Conservation (phyloP, 2,888 invertebrate genomes). For the Synergus laeviventris region DNA sequence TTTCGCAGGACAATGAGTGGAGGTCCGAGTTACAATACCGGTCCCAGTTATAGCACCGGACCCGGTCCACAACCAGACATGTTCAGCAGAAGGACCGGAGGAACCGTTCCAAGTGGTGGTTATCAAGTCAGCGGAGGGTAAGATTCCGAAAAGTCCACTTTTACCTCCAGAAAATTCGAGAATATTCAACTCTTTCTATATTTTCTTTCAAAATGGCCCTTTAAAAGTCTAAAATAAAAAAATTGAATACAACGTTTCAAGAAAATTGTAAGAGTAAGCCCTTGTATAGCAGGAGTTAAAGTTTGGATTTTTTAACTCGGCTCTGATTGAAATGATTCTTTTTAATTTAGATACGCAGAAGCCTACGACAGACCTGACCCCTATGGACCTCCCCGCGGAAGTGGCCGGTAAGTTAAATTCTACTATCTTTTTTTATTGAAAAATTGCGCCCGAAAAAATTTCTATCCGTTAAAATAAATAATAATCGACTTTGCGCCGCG, state of each 20-base stretch:
- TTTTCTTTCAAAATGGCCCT: not conserved
- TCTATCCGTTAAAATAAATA: slow-evolving; percentile 26
- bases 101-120: slow-evolving; percentile 71
- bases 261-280: not conserved
- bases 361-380: slow-evolving; percentile 74
- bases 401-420: slow-evolving; percentile 71
- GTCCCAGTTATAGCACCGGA: slow-evolving; percentile 70
- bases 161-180: not conserved
- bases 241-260: not conserved
- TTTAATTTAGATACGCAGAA: slow-evolving; percentile 69
- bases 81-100: slow-evolving; percentile 74
- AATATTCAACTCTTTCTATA: not conserved
- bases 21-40: slow-evolving; percentile 71
- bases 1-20: slow-evolving; percentile 70
- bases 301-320: not conserved
- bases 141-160: slow-evolving; percentile 51
- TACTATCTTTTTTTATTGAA: slow-evolving; percentile 27
- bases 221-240: not conserved
- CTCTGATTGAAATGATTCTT: slow-evolving; percentile 4
- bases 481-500: slow-evolving; percentile 46
- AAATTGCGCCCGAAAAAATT: slow-evolving; percentile 32
- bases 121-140: slow-evolving; percentile 73
- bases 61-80: slow-evolving; percentile 73
- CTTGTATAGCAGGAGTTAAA: not conserved
- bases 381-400: slow-evolving; percentile 74